A percentile compares a stretch with the other conserved stretches of the same genome.
phyloP scores from a whole-genome alignment of 1,140 invertebrate genomes.

The Ladona fulva region DNA sequence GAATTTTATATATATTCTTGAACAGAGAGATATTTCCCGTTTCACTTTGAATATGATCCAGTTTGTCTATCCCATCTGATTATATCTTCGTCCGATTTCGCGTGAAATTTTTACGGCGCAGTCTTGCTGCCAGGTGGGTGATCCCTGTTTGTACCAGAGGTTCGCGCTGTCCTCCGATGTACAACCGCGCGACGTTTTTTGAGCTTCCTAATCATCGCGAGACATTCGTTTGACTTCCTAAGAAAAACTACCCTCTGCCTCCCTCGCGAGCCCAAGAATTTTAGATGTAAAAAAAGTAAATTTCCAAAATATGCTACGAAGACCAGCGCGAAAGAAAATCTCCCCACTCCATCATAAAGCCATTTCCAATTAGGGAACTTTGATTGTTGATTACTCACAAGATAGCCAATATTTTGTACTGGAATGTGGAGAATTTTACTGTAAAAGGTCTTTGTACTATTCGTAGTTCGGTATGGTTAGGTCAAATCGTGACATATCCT shows the following conservation, averaged over 20 bases:
- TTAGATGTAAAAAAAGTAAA: background rate
- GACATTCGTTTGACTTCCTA: background rate
- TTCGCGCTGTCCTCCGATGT: background rate
- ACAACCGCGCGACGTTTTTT: no score
- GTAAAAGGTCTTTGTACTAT: slow-evolving; percentile 15
- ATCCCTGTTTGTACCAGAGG: background rate
- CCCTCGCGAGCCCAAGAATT: background rate
- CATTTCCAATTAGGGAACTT: slow-evolving; percentile 5
- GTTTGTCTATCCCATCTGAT: background rate
- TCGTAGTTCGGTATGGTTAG: background rate
- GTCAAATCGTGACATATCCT: background rate
- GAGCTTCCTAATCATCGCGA: background rate
- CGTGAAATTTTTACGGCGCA: background rate
- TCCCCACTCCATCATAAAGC: background rate
- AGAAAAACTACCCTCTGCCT: background rate
- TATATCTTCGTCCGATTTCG: background rate
- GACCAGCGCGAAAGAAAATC: background rate
- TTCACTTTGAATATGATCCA: background rate
- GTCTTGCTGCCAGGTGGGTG: background rate
- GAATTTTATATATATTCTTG: background rate
- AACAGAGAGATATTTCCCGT: background rate
- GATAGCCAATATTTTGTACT: slow-evolving; percentile 23
- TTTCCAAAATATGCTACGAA: background rate
- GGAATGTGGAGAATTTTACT: slow-evolving; percentile 6
- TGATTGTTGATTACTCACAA: slow-evolving; percentile 22